phyloP scores from a whole-genome alignment of 2,888 invertebrate species.

The Orthosia gothica region DNA sequence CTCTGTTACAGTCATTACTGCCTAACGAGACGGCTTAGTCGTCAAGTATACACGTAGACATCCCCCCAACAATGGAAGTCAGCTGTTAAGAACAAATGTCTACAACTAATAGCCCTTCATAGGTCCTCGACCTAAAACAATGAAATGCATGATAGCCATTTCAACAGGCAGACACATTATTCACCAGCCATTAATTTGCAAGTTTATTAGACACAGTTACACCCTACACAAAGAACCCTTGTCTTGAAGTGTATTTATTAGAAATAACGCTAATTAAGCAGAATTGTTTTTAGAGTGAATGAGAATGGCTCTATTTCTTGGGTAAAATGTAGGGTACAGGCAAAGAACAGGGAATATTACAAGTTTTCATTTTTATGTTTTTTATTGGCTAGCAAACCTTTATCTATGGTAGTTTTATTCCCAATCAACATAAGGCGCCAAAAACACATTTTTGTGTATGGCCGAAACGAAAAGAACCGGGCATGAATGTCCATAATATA shows the following conservation, averaged over 20 bases:
- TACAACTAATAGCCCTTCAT: conserved; percentile 12
- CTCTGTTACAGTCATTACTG: not conserved
- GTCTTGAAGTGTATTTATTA: conserved; percentile 47
- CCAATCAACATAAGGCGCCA: too few relatives aligned
- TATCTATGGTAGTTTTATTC: too few relatives aligned
- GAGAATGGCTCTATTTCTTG: not conserved
- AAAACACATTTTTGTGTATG: too few relatives aligned
- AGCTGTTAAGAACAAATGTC: conserved; percentile 18
- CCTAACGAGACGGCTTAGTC: not conserved
- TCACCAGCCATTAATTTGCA: conserved; percentile 48
- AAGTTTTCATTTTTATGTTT: too few relatives aligned
- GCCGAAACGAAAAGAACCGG: too few relatives aligned
- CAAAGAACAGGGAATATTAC: too few relatives aligned
- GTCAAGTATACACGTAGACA: not conserved
- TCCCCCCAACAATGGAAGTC: conserved; percentile 18
- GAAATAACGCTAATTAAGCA: conserved; percentile 35
- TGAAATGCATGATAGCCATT: conserved; percentile 49
- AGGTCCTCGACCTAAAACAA: conserved; percentile 42
- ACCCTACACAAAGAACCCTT: conserved; percentile 50
- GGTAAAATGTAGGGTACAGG: too few relatives aligned
- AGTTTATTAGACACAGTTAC: conserved; percentile 42
- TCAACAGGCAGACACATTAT: conserved; percentile 54
- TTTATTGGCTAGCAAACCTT: too few relatives aligned
- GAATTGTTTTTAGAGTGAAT: conserved; percentile 32
- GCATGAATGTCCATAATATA: too few relatives aligned